Base-by-base conservation (phyloP, 2,888 invertebrate genomes). In the Uloborus plumipes region DNA sequence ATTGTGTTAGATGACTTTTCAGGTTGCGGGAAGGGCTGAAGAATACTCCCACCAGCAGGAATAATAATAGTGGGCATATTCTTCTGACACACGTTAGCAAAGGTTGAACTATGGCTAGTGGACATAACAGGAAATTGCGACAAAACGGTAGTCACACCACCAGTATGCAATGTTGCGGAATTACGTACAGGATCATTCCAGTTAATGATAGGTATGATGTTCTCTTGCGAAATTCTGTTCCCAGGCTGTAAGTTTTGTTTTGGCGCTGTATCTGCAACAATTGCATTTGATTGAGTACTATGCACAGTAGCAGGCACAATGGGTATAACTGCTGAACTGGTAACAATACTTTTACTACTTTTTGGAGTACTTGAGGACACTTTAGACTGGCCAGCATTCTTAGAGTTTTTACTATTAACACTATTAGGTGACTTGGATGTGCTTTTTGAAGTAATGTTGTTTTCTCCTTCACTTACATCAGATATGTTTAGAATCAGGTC, bases 61-160 rank as follows among this genome's bases (percentile, higher is more conserved):
- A 83, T 77, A 47, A 83, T 83, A 53, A 77, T 62, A n/a, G 77
- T 72, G n/a, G 66, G 59, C 59, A 77, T 67, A 58, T 73, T 83
- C 31, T 77, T 83, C 49, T 64, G 76, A 18, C 69, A 77, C 39
- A 77, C 73, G 55, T 62, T 73, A 22, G 65, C 53, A 18, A 83
- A 50, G 4, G 83, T 73, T 22, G 81, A 77, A 20, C 71, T 55
- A 14, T 73, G 84, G 39, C 81, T 77, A n/a, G 82, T 83, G 3
- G 84, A 84, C 84, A 84, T 84, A 14, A 84, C 70, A 39, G 84
- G 84, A 26, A 83, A 73, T 39, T 78, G 82, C 0, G 84, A 80
- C 18, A 84, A 67, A 18, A 73, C 84, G n/a, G 81, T 78, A 15
- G 83, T 84, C 11, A 84, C 74, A 2, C 77, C 81, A 9, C 83